A percentile compares a stretch with the other conserved stretches of the same genome.
Conservation (phyloP, 2,888 invertebrate genomes). For the Automeris io region DNA sequence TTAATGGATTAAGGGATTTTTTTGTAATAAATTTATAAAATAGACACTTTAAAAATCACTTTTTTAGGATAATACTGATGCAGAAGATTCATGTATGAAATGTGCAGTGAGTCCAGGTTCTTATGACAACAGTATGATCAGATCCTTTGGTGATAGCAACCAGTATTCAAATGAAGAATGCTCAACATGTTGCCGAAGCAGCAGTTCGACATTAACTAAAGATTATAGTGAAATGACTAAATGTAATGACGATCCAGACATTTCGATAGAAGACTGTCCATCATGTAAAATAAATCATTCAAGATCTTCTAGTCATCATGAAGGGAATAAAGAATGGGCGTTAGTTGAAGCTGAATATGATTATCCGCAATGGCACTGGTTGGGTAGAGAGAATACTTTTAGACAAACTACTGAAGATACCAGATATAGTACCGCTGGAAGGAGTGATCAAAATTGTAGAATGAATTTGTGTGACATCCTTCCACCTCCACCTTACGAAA, state of each 20-base stretch:
- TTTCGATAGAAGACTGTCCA: conserved; percentile 66
- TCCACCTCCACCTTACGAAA: conserved; percentile 69
- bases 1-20: conserved; percentile 11
- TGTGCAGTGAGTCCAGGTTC: conserved; percentile 75
- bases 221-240: conserved; percentile 72
- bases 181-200: conserved; percentile 66
- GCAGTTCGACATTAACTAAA: conserved; percentile 66
- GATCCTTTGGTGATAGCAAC: conserved; percentile 64
- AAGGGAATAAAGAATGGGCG: conserved; percentile 63
- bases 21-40: too few species aligned
- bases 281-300: conserved; percentile 67
- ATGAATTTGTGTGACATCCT: conserved; percentile 70
- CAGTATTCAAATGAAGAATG: conserved; percentile 71
- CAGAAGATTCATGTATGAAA: conserved; percentile 74
- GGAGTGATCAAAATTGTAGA: conserved; percentile 60
- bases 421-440: conserved; percentile 47
- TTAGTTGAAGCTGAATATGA: conserved; percentile 68
- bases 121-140: conserved; percentile 71
- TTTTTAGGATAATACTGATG: conserved; percentile 66
- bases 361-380: conserved; percentile 72
- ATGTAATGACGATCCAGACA: conserved; percentile 64
- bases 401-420: conserved; percentile 51
- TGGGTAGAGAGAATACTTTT: conserved; percentile 65
- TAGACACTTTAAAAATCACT: conserved; percentile 14
- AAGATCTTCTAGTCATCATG: conserved; percentile 65